Evolutionary conservation across 2,113 vertebrate species (phyloP).

Genomic region (Oreamnos americanus): DNA sequence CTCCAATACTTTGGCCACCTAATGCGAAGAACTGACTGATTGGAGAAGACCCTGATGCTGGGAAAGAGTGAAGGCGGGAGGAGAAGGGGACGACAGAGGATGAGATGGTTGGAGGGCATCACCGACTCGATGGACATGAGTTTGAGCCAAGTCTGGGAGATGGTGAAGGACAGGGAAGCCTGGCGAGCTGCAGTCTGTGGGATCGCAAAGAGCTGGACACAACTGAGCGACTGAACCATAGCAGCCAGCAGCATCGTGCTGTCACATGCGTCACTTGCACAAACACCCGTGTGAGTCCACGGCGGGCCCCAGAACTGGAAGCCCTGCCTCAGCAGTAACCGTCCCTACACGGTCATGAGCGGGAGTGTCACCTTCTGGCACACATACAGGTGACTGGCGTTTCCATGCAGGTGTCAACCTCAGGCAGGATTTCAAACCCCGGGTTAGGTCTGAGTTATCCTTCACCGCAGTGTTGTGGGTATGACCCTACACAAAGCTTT

Average conservation of each 20-base stretch:
- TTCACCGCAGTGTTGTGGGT: neutral
- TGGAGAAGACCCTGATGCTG: neutral
- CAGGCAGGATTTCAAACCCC: neutral
- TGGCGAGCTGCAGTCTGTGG: neutral
- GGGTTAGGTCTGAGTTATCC: too few relatives aligned
- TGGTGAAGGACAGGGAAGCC: neutral
- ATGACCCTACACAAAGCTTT: too few relatives aligned
- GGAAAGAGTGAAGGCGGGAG: neutral
- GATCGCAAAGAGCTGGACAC: neutral
- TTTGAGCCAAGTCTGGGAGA: neutral
- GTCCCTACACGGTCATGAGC: fast-evolving
- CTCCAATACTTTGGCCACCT: neutral
- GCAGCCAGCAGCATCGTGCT: fast-evolving
- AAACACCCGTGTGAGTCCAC: fast-evolving
- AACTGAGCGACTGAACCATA: fast-evolving
- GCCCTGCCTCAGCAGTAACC: fast-evolving
- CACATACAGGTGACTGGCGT: fast-evolving
- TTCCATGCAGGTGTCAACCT: fast-evolving
- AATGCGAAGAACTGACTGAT: neutral
- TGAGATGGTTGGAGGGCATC: neutral
- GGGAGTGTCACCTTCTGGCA: neutral
- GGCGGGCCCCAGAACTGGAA: neutral
- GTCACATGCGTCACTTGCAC: fast-evolving
- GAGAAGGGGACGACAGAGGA: neutral
- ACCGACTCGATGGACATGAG: neutral